Evolutionary conservation across 2,113 vertebrate species (phyloP), one percentile per base, ranked within the genome.

Genomic region (Piaya cayana): DNA sequence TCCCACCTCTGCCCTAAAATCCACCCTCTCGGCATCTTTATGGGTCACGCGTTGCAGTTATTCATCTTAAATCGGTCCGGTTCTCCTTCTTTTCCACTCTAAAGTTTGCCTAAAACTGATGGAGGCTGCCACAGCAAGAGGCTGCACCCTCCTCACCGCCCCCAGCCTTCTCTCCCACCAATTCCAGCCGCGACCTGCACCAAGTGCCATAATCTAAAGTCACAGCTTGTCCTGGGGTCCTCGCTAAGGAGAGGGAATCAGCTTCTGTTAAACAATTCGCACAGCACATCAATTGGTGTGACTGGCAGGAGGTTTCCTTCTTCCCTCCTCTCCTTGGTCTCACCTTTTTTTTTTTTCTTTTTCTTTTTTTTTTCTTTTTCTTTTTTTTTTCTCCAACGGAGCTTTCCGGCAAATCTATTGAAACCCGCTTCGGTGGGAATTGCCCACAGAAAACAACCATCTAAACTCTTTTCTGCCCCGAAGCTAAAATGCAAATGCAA

Each of bases 181-280:
- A 14, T n/a, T 29, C 18, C 17, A 39, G 32, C 60, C 26, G 22
- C 39, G 1, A 3, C 21, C 53, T 11, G n/a, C 3, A 1, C 77
- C 4, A 34, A 34, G 18, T 4, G 85, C 20, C 52, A 4, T 2
- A 0, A 27, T 13, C 37, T 30, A 26, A 9, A 58, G 39, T 1
- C 53, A 9, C 76, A 39, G n/a, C 27, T 42, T 37, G 67, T 20
- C 37, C 86, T 11, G 27, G 27, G 36, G 30, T 29, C 64, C 49
- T 42, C 63, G 14, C 62, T 42, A 11, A 11, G 32, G 19, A 19
- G 12, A 37, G 20, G 43, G n/a, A 71, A 64, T 6, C 22, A 15
- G 36, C 21, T 58, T 14, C 29, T 37, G 53, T 36, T 15, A 26
- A 60, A 15, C 36, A 11, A 18, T 30, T 64, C 67, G 25, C 63